Base-by-base conservation (phyloP, 1,140 invertebrate genomes). In the Drosophila micromelanica region DNA sequence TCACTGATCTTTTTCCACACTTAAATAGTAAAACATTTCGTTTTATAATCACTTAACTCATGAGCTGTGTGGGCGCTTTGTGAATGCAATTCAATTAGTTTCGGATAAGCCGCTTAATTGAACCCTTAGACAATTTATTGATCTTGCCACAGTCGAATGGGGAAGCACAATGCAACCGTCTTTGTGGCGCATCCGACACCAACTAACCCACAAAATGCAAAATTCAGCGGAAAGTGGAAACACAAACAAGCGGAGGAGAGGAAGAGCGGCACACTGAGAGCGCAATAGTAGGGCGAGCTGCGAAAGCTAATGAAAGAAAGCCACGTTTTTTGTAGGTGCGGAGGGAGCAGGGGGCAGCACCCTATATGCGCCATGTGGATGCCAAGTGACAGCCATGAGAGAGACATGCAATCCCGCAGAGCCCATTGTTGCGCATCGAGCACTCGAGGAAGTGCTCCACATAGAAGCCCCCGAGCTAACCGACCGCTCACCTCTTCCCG, bases 361-460 rank as follows among this genome's bases (percentile, higher is more conserved):
- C 57, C 45, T 35, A 20, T 61, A 55, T 56, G 42, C 40, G 51
- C 52, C 55, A 56, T 76, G 73, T 80, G 80, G 80, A 80, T 73
- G 63, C 63, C 64, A 77, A 80, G 68, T 84, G 80, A 84, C 68
- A 70, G 42, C 15, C 30, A n/a, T 11, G 23, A 61, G 60, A 69
- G 60, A 51, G 38, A 76, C 81, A 85, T 86, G 81, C 80, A 74
- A 86, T 85, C 48, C 73, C 69, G 51, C 45, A 27, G 67, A 75
- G 67, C 27, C 76, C 71, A 81, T 82, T 87, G 81, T 87, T 87
- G 81, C 81, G 82, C 71, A 87, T 82, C 81, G 73, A 64, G 71
- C 78, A 72, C 68, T 76, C 63, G 82, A 78, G 78, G 82, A 87
- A 87, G 82, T 87, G 82, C 70, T 76, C 82, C 78, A 87, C 62